These are phyloP conservation scores for Cydia splendana DNA, from an alignment of 1,140 invertebrate genomes.

Conservation along the genomic window DNA sequence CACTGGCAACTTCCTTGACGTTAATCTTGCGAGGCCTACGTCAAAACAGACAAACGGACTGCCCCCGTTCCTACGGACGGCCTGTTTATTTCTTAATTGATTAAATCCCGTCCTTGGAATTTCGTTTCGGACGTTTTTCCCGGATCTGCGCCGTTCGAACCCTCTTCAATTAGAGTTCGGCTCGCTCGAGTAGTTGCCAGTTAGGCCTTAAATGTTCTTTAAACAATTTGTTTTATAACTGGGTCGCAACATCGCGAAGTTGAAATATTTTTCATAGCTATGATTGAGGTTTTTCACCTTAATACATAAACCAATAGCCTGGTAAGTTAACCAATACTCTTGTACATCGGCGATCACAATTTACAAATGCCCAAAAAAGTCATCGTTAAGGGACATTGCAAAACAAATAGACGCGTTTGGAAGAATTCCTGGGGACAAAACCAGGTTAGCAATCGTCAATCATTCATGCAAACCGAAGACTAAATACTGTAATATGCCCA, in stretches of 20 bases:
- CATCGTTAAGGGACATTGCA: too few species aligned
- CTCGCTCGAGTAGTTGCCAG: constrained; percentile 12
- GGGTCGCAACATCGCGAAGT: neutral
- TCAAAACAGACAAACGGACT: constrained; percentile 4
- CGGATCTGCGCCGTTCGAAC: neutral
- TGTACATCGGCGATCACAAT: too few species aligned
- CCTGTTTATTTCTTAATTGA: constrained; percentile 32
- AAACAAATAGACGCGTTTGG: too few species aligned
- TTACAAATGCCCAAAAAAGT: too few species aligned
- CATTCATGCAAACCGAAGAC: too few species aligned
- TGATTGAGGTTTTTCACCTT: too few species aligned
- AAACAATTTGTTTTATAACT: constrained; percentile 12
- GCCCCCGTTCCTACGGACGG: neutral
- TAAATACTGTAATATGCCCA: too few species aligned
- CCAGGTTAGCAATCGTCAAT: too few species aligned
- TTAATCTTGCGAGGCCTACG: neutral
- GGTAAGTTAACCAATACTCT: too few species aligned
- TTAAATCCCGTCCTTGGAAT: constrained; percentile 27
- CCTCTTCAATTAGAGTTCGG: constrained; percentile 25
- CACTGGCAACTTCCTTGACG: neutral
- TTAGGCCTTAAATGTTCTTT: constrained; percentile 17
- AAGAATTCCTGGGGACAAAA: too few species aligned
- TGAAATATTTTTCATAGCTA: neutral
- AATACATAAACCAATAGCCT: neutral
- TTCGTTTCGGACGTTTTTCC: constrained; percentile 15